Evolutionary conservation across 2,888 invertebrate genomes (phyloP), one percentile per base, ranked within the genome.

Genomic region (Rhingia rostrata): DNA sequence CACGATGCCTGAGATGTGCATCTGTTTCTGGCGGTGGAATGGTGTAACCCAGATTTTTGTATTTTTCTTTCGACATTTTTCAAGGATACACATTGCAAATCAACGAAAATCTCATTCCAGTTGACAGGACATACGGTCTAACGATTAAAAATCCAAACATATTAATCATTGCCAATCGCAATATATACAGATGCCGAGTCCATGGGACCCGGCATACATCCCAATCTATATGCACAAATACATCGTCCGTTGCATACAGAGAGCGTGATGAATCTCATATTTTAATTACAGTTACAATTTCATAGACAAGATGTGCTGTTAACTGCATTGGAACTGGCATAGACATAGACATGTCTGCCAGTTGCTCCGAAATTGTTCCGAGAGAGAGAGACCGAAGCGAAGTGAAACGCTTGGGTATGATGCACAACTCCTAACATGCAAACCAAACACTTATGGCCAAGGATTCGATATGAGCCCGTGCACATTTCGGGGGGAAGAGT

Each of bases 281-380:
- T 85, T 85, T 85, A 85, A 85, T 85, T 85, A 85, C 85, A 85
- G 85, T 85, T 81, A 85, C 85, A 85, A 77, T 85, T 85, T 85
- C 81, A 85, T 75, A 81, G 81, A 85, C 85, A 81, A 75, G 85
- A 81, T 81, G 66, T 85, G 85, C 72, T 85, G 85, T 85, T 85
- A 85, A 85, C 81, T 85, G 77, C 85, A 81, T 85, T 81, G 75
- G 74, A 85, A 72, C 81, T 85, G 85, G 70, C 81, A 85, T 75
- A 81, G 84, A 85, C 85, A 85, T 51, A 81, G 84, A 85, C 85
- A 85, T 51, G 85, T 81, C 85, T 85, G 85, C 85, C 85, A 85
- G 75, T 84, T 72, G 75, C 67, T 37, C 49, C 32, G 60, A 49
- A 64, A 77, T 63, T 64, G 72, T 37, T 67, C 56, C n/a, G 66